Percentiles rank a stretch among this genome's conserved stretches.
phyloP scores from a whole-genome alignment of 2,113 vertebrate genomes.

The Amazona guildingii region DNA sequence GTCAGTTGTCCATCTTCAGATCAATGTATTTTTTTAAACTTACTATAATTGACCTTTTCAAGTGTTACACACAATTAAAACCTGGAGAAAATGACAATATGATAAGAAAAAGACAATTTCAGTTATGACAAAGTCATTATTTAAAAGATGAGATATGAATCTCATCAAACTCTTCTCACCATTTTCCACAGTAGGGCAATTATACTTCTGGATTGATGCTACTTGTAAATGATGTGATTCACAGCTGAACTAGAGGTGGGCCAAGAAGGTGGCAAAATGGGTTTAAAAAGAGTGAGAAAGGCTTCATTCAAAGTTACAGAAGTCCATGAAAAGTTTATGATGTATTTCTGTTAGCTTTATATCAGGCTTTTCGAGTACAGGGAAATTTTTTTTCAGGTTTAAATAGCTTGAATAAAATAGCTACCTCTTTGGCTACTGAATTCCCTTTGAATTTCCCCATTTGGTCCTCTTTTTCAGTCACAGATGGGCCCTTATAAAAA shows the following conservation, averaged over 20 bases:
- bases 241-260: background rate
- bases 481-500: background rate
- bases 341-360: background rate
- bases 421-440: background rate
- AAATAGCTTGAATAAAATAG: background rate
- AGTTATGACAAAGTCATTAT: constrained; percentile 18
- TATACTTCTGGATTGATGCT: background rate
- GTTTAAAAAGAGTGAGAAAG: background rate
- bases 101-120: constrained; percentile 44
- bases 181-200: constrained; percentile 18
- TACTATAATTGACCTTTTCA: constrained; percentile 53
- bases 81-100: background rate
- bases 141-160: constrained; percentile 3
- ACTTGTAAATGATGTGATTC: background rate
- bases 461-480: background rate
- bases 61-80: constrained; percentile 16
- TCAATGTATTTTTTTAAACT: constrained; percentile 20
- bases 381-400: background rate
- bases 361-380: background rate
- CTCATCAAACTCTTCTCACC: constrained; percentile 34
- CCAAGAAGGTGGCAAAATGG: background rate
- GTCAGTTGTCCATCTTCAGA: constrained; percentile 44
- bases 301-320: background rate
- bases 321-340: background rate
- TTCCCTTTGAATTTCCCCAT: background rate